phyloP scores from a whole-genome alignment of 2,797 vertebrate species.

The Pelochelys cantorii region DNA sequence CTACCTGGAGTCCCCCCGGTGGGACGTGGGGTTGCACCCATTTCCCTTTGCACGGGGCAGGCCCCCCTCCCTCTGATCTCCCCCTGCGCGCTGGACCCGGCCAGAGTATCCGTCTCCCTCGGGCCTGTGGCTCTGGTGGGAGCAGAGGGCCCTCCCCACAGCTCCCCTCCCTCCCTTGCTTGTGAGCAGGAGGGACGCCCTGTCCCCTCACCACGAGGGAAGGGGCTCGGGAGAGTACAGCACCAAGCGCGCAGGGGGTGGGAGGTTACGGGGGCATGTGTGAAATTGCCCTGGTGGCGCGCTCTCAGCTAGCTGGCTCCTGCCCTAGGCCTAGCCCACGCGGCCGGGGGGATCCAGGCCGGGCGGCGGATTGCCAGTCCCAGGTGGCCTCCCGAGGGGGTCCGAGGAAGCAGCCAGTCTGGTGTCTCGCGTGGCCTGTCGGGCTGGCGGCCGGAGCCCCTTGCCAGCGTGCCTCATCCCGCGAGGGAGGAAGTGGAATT shows the following conservation, averaged over 20 bases:
- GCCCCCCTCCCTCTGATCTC: neutral
- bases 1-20: neutral
- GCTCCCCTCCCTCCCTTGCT: neutral
- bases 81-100: neutral
- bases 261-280: neutral
- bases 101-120: neutral
- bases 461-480: neutral
- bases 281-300: neutral
- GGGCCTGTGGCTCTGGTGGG: neutral
- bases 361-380: neutral
- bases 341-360: neutral
- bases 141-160: neutral
- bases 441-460: neutral
- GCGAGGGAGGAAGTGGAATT: accelerated
- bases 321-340: neutral
- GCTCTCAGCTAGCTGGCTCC: neutral
- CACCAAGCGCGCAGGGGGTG: neutral
- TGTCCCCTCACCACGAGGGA: neutral
- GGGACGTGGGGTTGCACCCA: neutral
- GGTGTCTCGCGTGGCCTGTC: neutral
- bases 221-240: neutral
- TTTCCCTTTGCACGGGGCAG: neutral
- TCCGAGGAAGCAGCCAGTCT: too few relatives aligned
- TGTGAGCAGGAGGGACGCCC: neutral
- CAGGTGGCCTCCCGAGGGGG: neutral